phyloP scores from a whole-genome alignment of 1,140 invertebrate species.

The Solenopsis fugax region DNA sequence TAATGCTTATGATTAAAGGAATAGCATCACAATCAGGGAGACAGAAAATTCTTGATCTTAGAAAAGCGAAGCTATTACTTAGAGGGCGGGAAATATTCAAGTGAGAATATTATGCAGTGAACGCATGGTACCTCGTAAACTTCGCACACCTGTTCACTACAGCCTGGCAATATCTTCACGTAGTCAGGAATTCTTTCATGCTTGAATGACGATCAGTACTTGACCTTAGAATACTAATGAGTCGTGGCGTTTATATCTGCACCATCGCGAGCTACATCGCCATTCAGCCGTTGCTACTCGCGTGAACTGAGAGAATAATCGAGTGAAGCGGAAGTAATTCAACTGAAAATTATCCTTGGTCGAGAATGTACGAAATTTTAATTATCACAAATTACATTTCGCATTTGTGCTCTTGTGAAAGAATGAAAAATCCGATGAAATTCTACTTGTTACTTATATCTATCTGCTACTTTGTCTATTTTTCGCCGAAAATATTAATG shows the following conservation, averaged over 20 bases:
- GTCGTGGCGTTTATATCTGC: conserved; percentile 31
- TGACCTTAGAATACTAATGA: conserved; percentile 54
- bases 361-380: conserved; percentile 1
- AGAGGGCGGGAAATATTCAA: background rate
- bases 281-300: background rate
- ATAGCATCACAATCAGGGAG: background rate
- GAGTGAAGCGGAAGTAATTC: background rate
- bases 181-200: conserved; percentile 35
- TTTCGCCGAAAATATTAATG: background rate
- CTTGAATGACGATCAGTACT: conserved; percentile 29
- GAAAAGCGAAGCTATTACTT: background rate
- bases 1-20: background rate
- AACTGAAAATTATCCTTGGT: conserved; percentile 6
- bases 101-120: background rate
- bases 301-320: conserved; percentile 35
- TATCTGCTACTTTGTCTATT: background rate
- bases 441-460: background rate
- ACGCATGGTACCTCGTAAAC: conserved; percentile 21
- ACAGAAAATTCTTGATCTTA: background rate
- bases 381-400: background rate
- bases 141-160: conserved; percentile 36
- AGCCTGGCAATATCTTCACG: conserved; percentile 12
- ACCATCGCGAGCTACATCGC: conserved; percentile 12
- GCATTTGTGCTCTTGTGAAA: background rate
- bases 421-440: background rate